phyloP scores from a whole-genome alignment of 2,113 vertebrate species.

The Solenodon paradoxus region DNA sequence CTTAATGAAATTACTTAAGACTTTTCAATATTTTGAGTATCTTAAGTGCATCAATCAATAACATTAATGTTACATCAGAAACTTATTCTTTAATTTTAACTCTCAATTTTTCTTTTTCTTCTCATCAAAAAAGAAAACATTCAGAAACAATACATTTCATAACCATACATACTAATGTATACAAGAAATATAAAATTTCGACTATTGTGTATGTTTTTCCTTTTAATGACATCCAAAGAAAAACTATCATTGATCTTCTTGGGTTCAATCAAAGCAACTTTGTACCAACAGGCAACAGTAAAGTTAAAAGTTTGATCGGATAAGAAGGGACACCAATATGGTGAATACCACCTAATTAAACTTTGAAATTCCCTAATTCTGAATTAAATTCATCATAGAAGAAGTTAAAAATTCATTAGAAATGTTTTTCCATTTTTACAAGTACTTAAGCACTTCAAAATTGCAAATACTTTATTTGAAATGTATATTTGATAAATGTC shows the following conservation, averaged over 20 bases:
- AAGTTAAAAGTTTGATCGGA: background rate
- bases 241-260: background rate
- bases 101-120: background rate
- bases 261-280: background rate
- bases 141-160: background rate
- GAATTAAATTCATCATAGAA: background rate
- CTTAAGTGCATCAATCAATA: background rate
- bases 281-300: background rate
- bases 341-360: background rate
- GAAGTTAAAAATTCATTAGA: background rate
- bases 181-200: background rate
- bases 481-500: background rate
- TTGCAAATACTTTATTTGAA: slow-evolving; percentile 3
- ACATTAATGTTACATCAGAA: background rate
- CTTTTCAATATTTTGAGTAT: background rate
- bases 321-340: background rate
- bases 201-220: background rate
- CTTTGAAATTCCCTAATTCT: background rate
- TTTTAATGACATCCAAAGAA: background rate
- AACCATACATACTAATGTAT: background rate
- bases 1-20: background rate
- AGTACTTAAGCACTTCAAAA: background rate
- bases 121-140: background rate
- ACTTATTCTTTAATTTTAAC: background rate
- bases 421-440: background rate